Evolutionary conservation across 2,797 vertebrate species (phyloP).

Genomic region (Lateolabrax maculatus): DNA sequence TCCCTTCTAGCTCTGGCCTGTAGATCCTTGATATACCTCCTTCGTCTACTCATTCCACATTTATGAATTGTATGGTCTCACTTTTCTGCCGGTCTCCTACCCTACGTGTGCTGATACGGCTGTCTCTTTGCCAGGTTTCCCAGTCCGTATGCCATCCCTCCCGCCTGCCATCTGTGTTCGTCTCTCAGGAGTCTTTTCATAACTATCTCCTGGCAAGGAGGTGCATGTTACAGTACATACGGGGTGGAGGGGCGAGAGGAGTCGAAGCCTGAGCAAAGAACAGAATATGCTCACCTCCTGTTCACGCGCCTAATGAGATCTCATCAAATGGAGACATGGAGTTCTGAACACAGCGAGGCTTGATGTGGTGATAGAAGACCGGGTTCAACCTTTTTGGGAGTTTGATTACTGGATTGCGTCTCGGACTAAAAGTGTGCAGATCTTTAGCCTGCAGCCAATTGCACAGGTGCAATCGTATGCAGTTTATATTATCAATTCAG

Average conservation of each 20-base stretch:
- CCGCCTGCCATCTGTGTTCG: slow-evolving; percentile 64
- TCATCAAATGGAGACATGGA: slow-evolving; percentile 52
- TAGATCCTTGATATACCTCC: not conserved
- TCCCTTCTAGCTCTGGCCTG: not conserved
- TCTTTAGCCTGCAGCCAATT: not conserved
- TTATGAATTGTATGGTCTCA: slow-evolving; percentile 8
- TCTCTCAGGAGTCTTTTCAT: slow-evolving; percentile 52
- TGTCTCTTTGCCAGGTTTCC: slow-evolving; percentile 36
- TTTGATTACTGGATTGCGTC: not conserved
- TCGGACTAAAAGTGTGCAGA: not conserved
- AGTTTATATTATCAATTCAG: too few relatives aligned
- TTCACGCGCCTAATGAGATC: slow-evolving; percentile 45
- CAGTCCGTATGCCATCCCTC: slow-evolving; percentile 42
- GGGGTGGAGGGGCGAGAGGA: slow-evolving; percentile 19
- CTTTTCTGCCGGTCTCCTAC: not conserved
- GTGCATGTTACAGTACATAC: slow-evolving; percentile 21
- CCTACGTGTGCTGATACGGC: slow-evolving; percentile 24
- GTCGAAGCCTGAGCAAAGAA: slow-evolving; percentile 34
- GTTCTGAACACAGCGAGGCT: not conserved
- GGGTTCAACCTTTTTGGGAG: not conserved
- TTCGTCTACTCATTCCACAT: slow-evolving; percentile 12
- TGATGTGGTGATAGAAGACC: not conserved
- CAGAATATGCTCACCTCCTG: slow-evolving; percentile 20
- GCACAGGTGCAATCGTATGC: not conserved
- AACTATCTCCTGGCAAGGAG: slow-evolving; percentile 47